Evolutionary conservation across 2,113 vertebrate genomes (phyloP).

Genomic region (Mohoua ochrocephala): DNA sequence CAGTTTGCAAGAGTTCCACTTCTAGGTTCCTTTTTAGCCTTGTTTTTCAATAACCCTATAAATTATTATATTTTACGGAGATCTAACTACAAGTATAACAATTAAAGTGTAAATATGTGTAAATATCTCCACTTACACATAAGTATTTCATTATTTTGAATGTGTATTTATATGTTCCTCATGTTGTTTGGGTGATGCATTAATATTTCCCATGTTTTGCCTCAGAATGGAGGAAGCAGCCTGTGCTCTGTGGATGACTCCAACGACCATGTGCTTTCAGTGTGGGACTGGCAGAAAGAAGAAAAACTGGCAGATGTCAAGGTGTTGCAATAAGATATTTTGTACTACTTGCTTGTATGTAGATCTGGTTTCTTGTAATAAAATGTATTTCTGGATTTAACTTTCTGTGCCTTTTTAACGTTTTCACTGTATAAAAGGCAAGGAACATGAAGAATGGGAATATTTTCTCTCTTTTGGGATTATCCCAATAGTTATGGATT

Average conservation of each 20-base stretch:
- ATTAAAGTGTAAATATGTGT: background rate
- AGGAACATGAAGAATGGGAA: background rate
- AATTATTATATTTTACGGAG: background rate
- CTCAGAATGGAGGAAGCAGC: slow-evolving; percentile 90
- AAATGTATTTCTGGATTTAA: background rate
- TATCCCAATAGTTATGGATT: background rate
- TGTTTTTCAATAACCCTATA: background rate
- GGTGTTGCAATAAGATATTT: slow-evolving; percentile 72
- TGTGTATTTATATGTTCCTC: background rate
- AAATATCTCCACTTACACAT: background rate
- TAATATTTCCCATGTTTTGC: background rate
- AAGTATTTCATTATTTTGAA: background rate
- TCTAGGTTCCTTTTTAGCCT: background rate
- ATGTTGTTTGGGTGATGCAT: background rate
- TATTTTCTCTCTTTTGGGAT: background rate
- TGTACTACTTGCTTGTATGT: slow-evolving; percentile 16
- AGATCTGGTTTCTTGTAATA: background rate
- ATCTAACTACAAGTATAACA: background rate
- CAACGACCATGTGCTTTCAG: slow-evolving; percentile 93
- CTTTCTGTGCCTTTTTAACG: background rate
- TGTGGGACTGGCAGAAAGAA: slow-evolving; percentile 98
- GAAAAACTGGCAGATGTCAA: slow-evolving; percentile 92
- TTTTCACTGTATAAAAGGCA: background rate
- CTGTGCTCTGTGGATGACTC: slow-evolving; percentile 94
- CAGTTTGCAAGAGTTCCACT: background rate